Evolutionary conservation across 2,888 invertebrate genomes (phyloP).

Genomic region (Hydraecia micacea): DNA sequence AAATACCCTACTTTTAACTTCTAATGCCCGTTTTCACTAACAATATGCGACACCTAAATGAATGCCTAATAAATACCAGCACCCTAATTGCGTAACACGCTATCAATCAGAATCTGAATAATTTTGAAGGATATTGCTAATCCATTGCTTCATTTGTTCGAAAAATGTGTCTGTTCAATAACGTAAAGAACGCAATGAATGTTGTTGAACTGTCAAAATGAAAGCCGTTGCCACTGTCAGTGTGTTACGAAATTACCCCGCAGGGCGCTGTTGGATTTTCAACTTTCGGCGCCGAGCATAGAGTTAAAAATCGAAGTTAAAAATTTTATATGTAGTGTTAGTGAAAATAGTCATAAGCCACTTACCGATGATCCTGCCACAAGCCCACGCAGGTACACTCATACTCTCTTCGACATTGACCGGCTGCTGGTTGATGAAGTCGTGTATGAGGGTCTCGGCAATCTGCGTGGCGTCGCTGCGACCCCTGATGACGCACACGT

Average conservation of each 20-base stretch:
- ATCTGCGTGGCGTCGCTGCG: constrained; percentile 91
- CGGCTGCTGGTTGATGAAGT: constrained; percentile 93
- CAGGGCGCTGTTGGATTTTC: not conserved
- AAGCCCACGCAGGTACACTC: constrained; percentile 91
- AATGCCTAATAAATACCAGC: not conserved
- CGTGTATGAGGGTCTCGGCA: constrained; percentile 92
- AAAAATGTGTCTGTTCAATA: not conserved
- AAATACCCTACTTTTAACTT: not conserved
- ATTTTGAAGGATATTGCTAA: not conserved
- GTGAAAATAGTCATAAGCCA: not conserved
- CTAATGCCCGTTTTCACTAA: not conserved
- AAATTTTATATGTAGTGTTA: not conserved
- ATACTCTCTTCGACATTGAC: constrained; percentile 92
- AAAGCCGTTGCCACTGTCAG: not conserved
- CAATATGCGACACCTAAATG: not conserved
- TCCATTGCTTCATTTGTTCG: no score
- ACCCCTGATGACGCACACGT: constrained; percentile 94
- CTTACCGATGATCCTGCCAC: constrained; percentile 93
- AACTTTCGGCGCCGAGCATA: not conserved
- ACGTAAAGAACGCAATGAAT: not conserved
- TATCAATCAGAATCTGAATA: not conserved
- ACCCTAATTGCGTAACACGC: not conserved
- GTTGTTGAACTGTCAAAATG: not conserved
- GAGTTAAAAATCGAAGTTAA: not conserved
- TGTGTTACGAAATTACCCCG: not conserved